Evolutionary conservation across 2,888 invertebrate species (phyloP).

Genomic region (Cephus spinipes): DNA sequence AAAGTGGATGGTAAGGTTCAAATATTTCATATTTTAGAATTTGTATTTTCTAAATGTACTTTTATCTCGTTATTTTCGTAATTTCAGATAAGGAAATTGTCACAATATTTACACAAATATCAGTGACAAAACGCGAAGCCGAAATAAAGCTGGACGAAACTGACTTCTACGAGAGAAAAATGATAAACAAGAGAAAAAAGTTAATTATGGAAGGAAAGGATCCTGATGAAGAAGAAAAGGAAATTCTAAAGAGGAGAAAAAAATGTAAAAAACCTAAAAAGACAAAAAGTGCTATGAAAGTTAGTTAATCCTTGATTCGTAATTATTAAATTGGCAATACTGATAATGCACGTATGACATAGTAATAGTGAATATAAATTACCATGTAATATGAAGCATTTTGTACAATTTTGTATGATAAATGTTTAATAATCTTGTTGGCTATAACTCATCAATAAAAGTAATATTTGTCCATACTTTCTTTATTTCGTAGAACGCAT

Average conservation of each 20-base stretch:
- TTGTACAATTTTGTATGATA: no score
- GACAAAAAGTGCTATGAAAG: not conserved
- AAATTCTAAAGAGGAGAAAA: slow-evolving; percentile 56
- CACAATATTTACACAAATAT: slow-evolving; percentile 92
- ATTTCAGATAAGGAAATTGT: slow-evolving; percentile 86
- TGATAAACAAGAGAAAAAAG: slow-evolving; percentile 88
- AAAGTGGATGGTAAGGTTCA: slow-evolving; percentile 80
- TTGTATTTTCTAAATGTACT: slow-evolving; percentile 4
- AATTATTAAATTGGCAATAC: no score
- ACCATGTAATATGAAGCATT: no score
- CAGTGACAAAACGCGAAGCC: slow-evolving; percentile 92
- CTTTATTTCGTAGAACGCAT: no score
- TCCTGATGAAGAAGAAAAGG: slow-evolving; percentile 80
- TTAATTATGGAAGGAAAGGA: slow-evolving; percentile 88
- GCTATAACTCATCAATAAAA: no score
- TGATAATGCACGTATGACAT: not conserved
- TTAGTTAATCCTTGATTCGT: no score
- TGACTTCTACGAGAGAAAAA: slow-evolving; percentile 89
- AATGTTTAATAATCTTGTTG: no score
- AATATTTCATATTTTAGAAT: slow-evolving; percentile 1
- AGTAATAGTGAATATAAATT: no score
- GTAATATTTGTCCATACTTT: no score
- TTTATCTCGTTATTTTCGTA: slow-evolving; percentile 23
- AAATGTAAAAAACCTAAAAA: slow-evolving; percentile 23
- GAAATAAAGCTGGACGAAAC: slow-evolving; percentile 91